Percentiles rank a stretch among this genome's conserved stretches.
These are phyloP conservation scores for Scleropages formosus DNA, from an alignment of 2,797 vertebrate genomes.

Conservation along the genomic window DNA sequence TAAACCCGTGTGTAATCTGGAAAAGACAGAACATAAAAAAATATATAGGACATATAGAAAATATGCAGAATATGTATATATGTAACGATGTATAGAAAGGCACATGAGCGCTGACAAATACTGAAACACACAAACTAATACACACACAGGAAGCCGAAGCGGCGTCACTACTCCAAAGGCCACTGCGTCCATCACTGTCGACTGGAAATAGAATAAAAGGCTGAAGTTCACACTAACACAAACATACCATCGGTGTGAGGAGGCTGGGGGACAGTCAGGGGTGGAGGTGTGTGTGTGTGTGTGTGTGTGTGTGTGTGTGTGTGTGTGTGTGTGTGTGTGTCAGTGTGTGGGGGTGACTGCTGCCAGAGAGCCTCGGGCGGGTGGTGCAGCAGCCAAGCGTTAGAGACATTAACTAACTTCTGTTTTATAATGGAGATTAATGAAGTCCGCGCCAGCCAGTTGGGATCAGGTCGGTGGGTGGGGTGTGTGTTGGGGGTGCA, in stretches of 20 bases:
- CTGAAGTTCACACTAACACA: constrained; percentile 42
- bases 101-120: constrained; percentile 26
- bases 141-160: constrained; percentile 30
- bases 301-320: no score
- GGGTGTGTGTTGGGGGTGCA: not conserved
- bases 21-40: no score
- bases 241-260: constrained; percentile 37
- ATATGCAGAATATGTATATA: no score
- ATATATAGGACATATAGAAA: no score
- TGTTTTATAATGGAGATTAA: constrained; percentile 79
- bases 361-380: constrained; percentile 53
- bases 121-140: no score
- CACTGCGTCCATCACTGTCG: constrained; percentile 58
- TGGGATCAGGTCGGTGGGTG: constrained; percentile 30
- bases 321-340: no score
- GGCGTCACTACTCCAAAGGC: constrained; percentile 46
- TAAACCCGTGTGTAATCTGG: not conserved
- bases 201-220: constrained; percentile 60
- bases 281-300: no score
- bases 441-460: constrained; percentile 57
- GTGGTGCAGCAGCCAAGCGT: constrained; percentile 58
- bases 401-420: constrained; percentile 76
- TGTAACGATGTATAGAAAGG: constrained; percentile 23
- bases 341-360: constrained; percentile 35
- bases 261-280: no score